Evolutionary conservation across 2,888 invertebrate species (phyloP), one percentile per base, ranked within the genome.

Genomic region (Drosophila setosimentum): DNA sequence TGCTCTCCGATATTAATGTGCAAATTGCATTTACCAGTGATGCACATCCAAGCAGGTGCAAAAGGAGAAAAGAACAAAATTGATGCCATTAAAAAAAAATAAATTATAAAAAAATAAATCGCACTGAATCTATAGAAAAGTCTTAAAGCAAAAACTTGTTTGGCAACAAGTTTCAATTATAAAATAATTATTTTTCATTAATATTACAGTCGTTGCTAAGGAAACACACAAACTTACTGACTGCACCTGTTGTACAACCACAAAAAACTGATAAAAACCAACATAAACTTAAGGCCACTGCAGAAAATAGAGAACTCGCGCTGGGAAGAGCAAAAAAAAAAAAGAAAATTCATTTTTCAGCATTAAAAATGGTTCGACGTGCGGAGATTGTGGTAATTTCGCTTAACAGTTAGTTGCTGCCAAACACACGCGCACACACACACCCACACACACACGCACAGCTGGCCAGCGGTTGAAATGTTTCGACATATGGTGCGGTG

Each of bases 381-480:
- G 86, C 88, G 86, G 86, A 85, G 85, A 85, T 90, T 87, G 90
- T 73, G 86, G 86, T 87, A 90, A 88, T 87, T 87, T 87, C 80
- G 90, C 88, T 90, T 86, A 88, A 88, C 90, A 87, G 86, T 85
- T 88, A 83, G 90, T 65, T 78, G 71, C 71, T 68, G 64, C 60
- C 59, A 16, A 45, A 21, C 16, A 68, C 73, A 54, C 63, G 69
- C 59, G 40, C 51, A 42, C 63, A 29, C 32, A 57, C 30, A 33
- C 35, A 55, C 24, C 32, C 50, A 49, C 49, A 68, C 53, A 55
- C n/a, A 49, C 51, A 62, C 27, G 24, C 30, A 42, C 55, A 58
- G 50, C 51, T 27, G 81, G 59, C 65, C 66, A 72, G 78, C 54
- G 79, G 82, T 65, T 73, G 66, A 71, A 69, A 83, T 76, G 76